These are phyloP conservation scores for Bothrops jararaca DNA, from an alignment of 2,113 vertebrate genomes.

Conservation along the genomic window DNA sequence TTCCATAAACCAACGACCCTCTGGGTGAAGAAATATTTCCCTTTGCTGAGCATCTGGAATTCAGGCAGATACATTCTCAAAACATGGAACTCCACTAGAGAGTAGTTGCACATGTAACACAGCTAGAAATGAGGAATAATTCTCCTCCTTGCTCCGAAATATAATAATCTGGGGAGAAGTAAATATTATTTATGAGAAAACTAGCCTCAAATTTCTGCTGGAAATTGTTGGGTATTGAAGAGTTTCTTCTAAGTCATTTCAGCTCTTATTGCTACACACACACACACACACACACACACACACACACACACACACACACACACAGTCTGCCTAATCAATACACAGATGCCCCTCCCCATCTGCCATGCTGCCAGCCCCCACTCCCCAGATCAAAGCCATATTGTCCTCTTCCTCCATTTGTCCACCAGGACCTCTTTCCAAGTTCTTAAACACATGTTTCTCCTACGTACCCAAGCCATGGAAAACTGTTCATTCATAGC, in stretches of 20 bases:
- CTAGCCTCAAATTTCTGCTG: neutral
- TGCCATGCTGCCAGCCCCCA: neutral
- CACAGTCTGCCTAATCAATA: neutral
- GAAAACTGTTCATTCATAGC: neutral
- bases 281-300: neutral
- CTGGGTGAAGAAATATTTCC: too few relatives aligned
- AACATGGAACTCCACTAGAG: neutral
- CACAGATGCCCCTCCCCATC: neutral
- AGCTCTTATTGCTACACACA: neutral
- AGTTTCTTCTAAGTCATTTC: neutral
- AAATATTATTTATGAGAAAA: neutral
- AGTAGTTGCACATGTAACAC: neutral
- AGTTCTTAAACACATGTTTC: neutral
- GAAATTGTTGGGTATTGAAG: neutral
- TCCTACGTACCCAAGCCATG: neutral
- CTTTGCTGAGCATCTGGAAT: neutral
- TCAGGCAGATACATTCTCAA: neutral
- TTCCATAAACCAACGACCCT: too few relatives aligned
- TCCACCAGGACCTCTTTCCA: neutral
- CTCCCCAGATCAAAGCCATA: neutral
- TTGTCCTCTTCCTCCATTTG: neutral
- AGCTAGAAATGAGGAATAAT: neutral
- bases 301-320: neutral
- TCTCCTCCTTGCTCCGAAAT: neutral
- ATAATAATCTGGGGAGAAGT: neutral